Percentiles rank a stretch among this genome's conserved stretches.
phyloP scores from a whole-genome alignment of 2,797 vertebrate genomes.

The Oryzias sinensis region DNA sequence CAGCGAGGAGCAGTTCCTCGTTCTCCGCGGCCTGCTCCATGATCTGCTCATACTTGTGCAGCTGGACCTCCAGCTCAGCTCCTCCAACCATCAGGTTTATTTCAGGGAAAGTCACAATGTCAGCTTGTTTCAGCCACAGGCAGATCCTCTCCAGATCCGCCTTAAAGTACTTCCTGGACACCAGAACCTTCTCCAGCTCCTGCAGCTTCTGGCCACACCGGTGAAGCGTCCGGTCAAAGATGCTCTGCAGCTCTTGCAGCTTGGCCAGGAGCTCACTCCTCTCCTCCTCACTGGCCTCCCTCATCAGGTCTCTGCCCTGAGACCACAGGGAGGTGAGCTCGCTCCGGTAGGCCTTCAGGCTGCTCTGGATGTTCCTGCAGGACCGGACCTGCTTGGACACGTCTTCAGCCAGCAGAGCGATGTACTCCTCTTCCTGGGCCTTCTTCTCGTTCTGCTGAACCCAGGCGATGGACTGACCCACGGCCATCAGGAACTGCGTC shows the following conservation, averaged over 20 bases:
- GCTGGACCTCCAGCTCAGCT: constrained; percentile 82
- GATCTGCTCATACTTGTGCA: constrained; percentile 89
- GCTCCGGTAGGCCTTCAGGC: constrained; percentile 89
- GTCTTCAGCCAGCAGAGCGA: constrained; percentile 89
- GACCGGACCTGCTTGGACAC: constrained; percentile 89
- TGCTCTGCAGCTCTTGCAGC: constrained; percentile 89
- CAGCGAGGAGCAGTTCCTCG: constrained; percentile 88
- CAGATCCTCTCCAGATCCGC: constrained; percentile 94
- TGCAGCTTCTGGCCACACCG: constrained; percentile 88
- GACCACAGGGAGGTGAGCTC: constrained; percentile 90
- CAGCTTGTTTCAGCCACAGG: constrained; percentile 93
- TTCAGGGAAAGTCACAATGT: constrained; percentile 92
- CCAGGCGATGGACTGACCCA: constrained; percentile 88
- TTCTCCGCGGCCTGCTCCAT: constrained; percentile 92
- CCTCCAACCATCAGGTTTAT: constrained; percentile 89
- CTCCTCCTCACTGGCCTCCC: constrained; percentile 88
- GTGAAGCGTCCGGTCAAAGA: constrained; percentile 87
- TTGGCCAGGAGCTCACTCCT: constrained; percentile 87
- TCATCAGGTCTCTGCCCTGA: constrained; percentile 91
- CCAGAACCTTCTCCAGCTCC: constrained; percentile 90
- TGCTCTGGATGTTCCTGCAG: constrained; percentile 88
- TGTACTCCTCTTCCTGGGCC: constrained; percentile 85
- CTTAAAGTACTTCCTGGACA: constrained; percentile 94
- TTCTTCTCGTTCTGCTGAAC: constrained; percentile 93
- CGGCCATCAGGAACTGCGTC: constrained; percentile 91